Conservation (phyloP, 2,797 vertebrate species). For the Masticophis lateralis region DNA sequence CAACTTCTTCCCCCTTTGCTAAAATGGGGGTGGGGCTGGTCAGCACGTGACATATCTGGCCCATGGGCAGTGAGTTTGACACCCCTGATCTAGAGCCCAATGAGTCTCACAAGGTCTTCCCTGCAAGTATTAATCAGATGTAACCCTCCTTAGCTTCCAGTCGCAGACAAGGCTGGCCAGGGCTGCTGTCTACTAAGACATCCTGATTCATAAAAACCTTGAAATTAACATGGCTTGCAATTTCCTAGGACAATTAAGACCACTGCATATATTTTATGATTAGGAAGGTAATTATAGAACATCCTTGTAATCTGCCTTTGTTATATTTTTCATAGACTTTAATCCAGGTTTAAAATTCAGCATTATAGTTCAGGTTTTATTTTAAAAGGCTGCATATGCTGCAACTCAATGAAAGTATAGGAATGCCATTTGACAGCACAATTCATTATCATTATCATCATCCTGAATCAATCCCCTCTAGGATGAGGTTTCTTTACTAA, state of each 20-base stretch:
- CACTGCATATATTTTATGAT: background rate
- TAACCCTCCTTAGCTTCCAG: background rate
- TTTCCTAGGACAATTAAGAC: background rate
- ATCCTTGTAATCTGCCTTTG: background rate
- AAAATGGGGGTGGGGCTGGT: too few relatives aligned
- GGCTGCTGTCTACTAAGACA: background rate
- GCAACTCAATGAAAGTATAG: background rate
- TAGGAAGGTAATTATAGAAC: background rate
- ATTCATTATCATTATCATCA: background rate
- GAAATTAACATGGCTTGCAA: background rate
- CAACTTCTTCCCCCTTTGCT: too few relatives aligned
- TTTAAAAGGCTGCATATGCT: background rate
- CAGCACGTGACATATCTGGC: too few relatives aligned
- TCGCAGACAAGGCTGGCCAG: background rate
- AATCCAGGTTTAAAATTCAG: background rate
- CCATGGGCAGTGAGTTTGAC: too few relatives aligned
- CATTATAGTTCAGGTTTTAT: background rate
- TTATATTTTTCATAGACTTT: background rate
- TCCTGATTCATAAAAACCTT: background rate
- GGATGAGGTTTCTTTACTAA: background rate
- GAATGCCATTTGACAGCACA: background rate
- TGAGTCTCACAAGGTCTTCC: background rate
- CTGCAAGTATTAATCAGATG: background rate
- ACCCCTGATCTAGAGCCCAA: background rate
- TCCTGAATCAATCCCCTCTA: background rate